Percentiles rank a stretch among this genome's conserved stretches.
These are phyloP conservation scores for Nebria salina DNA, from an alignment of 2,888 invertebrate species.

Conservation along the genomic window DNA sequence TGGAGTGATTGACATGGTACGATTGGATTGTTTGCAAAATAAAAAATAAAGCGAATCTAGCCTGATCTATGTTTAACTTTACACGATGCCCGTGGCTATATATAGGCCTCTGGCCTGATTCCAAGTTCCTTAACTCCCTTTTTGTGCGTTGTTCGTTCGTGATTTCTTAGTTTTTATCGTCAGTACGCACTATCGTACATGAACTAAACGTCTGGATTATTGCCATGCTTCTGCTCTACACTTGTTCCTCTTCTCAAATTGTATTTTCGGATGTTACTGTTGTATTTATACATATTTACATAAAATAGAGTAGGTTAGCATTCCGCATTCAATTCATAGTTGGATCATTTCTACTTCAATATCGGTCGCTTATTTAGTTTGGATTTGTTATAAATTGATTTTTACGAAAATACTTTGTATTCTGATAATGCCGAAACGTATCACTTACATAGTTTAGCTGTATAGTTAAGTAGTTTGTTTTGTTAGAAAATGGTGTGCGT, in stretches of 20 bases:
- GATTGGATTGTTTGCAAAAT: slow-evolving; percentile 23
- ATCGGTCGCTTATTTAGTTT: not conserved
- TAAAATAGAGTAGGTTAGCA: slow-evolving; percentile 22
- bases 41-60: not conserved
- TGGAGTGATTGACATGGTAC: slow-evolving; percentile 14
- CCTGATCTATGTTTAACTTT: slow-evolving; percentile 30
- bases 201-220: slow-evolving; percentile 27
- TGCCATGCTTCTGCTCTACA: slow-evolving; percentile 21
- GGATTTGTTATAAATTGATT: not conserved
- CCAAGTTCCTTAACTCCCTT: slow-evolving; percentile 44
- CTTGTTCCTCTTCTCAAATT: slow-evolving; percentile 27
- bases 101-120: slow-evolving; percentile 36
- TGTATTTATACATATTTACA: slow-evolving; percentile 16
- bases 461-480: too few species aligned
- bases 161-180: slow-evolving; percentile 29
- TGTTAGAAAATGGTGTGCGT: slow-evolving; percentile 64
- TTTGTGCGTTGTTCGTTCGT: slow-evolving; percentile 32
- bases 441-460: too few species aligned
- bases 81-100: slow-evolving; percentile 23
- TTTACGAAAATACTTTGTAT: too few species aligned
- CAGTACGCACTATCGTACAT: slow-evolving; percentile 30
- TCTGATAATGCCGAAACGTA: too few species aligned
- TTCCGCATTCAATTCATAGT: not conserved
- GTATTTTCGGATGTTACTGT: slow-evolving; percentile 27
- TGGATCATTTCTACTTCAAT: not conserved